A percentile compares a stretch with the other conserved stretches of the same genome.
Evolutionary conservation across 2,888 invertebrate genomes (phyloP).

Genomic region (Epistrophe grossulariae): DNA sequence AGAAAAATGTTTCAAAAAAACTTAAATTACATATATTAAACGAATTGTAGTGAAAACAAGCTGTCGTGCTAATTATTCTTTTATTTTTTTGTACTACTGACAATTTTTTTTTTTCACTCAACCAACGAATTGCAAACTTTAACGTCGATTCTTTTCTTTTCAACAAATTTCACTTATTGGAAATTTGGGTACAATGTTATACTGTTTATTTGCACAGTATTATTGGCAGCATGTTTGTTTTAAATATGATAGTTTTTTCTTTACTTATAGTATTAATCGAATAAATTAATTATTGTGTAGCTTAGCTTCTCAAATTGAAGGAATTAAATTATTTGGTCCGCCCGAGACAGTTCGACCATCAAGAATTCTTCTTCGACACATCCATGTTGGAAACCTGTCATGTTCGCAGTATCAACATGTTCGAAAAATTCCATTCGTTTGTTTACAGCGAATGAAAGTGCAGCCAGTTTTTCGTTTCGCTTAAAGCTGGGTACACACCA

Average conservation of each 20-base stretch:
- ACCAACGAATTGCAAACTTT: constrained; percentile 60
- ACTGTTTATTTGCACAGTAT: constrained; percentile 39
- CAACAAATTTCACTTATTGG: constrained; percentile 26
- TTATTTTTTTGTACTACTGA: constrained; percentile 41
- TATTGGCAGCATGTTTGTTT: constrained; percentile 45
- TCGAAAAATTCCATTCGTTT: constrained; percentile 42
- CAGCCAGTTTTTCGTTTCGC: background rate
- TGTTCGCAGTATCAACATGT: constrained; percentile 50
- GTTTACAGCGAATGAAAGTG: background rate
- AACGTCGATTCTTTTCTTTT: constrained; percentile 50
- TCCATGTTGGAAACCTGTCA: constrained; percentile 60
- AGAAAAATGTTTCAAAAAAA: constrained; percentile 19
- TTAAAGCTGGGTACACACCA: no score
- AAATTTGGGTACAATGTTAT: constrained; percentile 20
- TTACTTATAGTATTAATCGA: constrained; percentile 42
- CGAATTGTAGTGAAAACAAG: constrained; percentile 66
- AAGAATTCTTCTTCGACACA: constrained; percentile 72
- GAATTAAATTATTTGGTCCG: constrained; percentile 72
- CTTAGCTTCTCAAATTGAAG: constrained; percentile 48
- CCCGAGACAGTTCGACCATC: constrained; percentile 72
- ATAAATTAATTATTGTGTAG: constrained; percentile 54
- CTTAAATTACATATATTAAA: constrained; percentile 42
- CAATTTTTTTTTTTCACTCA: constrained; percentile 65
- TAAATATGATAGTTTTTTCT: constrained; percentile 33
- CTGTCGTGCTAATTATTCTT: constrained; percentile 49